Percentiles rank a stretch among this genome's conserved stretches.
Evolutionary conservation across 2,797 vertebrate species (phyloP).

Genomic region (Catostomus latipinnis): DNA sequence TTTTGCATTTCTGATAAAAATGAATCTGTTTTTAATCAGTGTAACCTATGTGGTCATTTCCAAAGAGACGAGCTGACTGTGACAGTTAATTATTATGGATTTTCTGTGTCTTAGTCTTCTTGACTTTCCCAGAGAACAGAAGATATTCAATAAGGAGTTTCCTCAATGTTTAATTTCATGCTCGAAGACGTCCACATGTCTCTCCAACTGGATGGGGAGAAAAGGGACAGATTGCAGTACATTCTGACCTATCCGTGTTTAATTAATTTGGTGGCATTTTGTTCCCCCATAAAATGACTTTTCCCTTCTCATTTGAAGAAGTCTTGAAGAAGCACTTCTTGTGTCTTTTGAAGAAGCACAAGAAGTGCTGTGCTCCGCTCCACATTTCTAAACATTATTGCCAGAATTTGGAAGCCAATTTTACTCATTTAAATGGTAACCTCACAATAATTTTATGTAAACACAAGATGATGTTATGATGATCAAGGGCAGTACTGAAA

Average conservation of each 20-base stretch:
- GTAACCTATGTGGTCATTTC: constrained; percentile 31
- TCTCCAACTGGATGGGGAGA: constrained; percentile 69
- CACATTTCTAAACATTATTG: neutral
- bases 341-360: too few relatives aligned
- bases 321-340: too few relatives aligned
- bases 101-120: constrained; percentile 41
- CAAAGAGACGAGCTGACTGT: constrained; percentile 14
- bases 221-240: constrained; percentile 53
- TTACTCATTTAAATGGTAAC: neutral
- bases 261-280: constrained; percentile 55
- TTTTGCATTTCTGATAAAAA: constrained; percentile 20
- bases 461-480: neutral
- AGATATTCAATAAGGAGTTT: constrained; percentile 79
- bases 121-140: constrained; percentile 67
- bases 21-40: constrained; percentile 39
- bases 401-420: neutral
- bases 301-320: constrained; percentile 23
- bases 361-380: neutral
- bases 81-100: constrained; percentile 44
- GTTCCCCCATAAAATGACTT: constrained; percentile 33
- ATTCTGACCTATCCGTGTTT: constrained; percentile 49
- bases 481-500: constrained; percentile 4
- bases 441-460: neutral
- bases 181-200: constrained; percentile 77
- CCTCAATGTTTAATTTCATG: constrained; percentile 85